Conservation (phyloP, 2,888 invertebrate genomes). For the Ennomos fuscantarius region DNA sequence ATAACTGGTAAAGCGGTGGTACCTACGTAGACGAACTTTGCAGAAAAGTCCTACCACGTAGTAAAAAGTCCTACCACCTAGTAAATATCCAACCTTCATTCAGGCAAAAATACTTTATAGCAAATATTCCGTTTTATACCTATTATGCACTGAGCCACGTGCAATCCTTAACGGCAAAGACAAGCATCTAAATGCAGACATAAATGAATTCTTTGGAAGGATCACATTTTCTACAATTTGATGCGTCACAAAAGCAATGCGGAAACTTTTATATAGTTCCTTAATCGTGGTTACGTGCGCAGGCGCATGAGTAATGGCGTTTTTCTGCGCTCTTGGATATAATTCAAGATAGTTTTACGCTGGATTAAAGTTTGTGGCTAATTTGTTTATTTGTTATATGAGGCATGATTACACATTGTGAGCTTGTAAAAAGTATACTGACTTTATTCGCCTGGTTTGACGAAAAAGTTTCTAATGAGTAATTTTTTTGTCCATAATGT, state of each 20-base stretch:
- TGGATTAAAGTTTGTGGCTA: slow-evolving; percentile 23
- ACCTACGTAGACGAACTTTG: too few relatives aligned
- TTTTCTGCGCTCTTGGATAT: slow-evolving; percentile 40
- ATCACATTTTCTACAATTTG: slow-evolving; percentile 35
- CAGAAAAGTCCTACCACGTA: too few relatives aligned
- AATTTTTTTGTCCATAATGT: too few relatives aligned
- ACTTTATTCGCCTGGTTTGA: too few relatives aligned
- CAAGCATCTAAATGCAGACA: slow-evolving; percentile 20
- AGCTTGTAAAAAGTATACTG: too few relatives aligned
- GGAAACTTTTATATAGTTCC: slow-evolving; percentile 35
- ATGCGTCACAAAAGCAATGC: slow-evolving; percentile 39
- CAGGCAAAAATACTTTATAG: too few relatives aligned
- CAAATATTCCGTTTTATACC: slow-evolving; percentile 4
- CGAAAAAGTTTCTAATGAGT: too few relatives aligned
- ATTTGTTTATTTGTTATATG: slow-evolving; percentile 25
- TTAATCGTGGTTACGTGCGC: slow-evolving; percentile 22
- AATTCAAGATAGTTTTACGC: slow-evolving; percentile 36
- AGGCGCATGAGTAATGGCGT: slow-evolving; percentile 32
- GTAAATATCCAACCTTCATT: too few relatives aligned
- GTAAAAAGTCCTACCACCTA: too few relatives aligned
- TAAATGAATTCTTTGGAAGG: slow-evolving; percentile 31
- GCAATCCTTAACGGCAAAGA: slow-evolving; percentile 18
- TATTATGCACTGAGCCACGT: slow-evolving; percentile 10
- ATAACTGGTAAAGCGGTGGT: too few relatives aligned
- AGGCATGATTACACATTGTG: too few relatives aligned